Percentiles rank a stretch among this genome's conserved stretches.
Evolutionary conservation across 2,113 vertebrate genomes (phyloP).

Genomic region (Ptilonorhynchus violaceus): DNA sequence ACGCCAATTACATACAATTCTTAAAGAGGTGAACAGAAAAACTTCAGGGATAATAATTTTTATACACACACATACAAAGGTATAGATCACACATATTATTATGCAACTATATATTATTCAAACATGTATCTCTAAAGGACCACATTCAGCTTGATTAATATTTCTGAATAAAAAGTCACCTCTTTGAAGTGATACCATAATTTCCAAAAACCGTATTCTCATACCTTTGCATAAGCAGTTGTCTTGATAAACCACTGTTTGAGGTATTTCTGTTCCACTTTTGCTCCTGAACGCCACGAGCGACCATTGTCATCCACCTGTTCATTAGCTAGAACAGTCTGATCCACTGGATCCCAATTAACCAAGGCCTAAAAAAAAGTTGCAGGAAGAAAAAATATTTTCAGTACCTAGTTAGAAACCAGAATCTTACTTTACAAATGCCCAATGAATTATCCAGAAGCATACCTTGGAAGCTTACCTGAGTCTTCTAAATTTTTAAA

Average conservation of each 20-base stretch:
- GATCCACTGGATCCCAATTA: constrained; percentile 97
- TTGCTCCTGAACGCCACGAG: constrained; percentile 94
- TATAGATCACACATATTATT: background rate
- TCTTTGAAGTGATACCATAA: background rate
- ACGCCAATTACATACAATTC: background rate
- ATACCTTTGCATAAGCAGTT: constrained; percentile 92
- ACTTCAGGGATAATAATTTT: background rate
- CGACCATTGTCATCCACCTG: constrained; percentile 92
- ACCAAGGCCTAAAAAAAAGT: constrained; percentile 82
- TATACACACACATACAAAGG: background rate
- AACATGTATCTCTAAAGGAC: background rate
- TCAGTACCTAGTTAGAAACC: background rate
- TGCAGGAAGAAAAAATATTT: background rate
- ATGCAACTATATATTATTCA: background rate
- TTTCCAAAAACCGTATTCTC: background rate
- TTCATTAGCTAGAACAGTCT: constrained; percentile 94
- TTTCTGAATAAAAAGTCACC: background rate
- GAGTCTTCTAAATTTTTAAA: background rate
- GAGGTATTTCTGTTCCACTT: constrained; percentile 92
- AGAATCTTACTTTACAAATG: background rate
- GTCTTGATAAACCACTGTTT: constrained; percentile 97
- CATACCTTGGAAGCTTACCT: background rate
- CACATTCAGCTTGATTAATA: background rate
- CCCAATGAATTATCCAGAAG: background rate
- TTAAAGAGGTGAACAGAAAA: background rate